Evolutionary conservation across 2,797 vertebrate genomes (phyloP), one percentile per base, ranked within the genome.

Genomic region (Gymnopithys bicolor): DNA sequence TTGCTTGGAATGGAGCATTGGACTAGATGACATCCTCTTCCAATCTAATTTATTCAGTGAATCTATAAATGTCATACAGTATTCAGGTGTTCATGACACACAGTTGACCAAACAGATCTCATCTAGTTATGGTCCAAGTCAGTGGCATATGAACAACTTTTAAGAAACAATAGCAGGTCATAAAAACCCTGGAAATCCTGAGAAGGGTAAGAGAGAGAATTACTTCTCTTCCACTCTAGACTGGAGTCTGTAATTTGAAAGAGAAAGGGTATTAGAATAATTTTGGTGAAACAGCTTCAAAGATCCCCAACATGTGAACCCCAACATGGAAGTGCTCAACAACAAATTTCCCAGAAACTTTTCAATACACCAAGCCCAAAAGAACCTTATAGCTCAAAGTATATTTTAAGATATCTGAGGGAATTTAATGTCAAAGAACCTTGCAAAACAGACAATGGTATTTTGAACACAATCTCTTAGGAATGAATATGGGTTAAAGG

Each of bases 241-340:
- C 4, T 24, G 19, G 56, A 45, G 28, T 32, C 32, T 53, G 11
- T 43, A 79, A 64, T 64, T 60, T 71, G 35, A 58, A 87, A 87
- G 35, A 66, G 25, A 82, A 82, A 52, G 9, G 11, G 7, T 58
- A 12, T 8, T 67, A 63, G 69, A 80, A 59, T 11, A 52, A 13
- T 67, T 62, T n/a, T 63, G 8, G 7, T 68, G 45, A 74, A 88
- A 58, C 17, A n/a, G 9, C 5, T 75, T 62, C 18, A 41, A 68
- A 78, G 30, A 45, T 70, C 7, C 30, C 30, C 63, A 80, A 53
- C 0, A 0, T 19, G 11, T 33, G 19, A 76, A 28, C 8, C 5
- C 9, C 17, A 48, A 11, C 3, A 17, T 35, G 28, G 16, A 32
- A 79, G 3, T 68, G 3, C 10, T 46, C 51, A 71, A 41, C 7